Evolutionary conservation across 2,113 vertebrate species (phyloP).

Genomic region (Rhinopomastus cyanomelas): DNA sequence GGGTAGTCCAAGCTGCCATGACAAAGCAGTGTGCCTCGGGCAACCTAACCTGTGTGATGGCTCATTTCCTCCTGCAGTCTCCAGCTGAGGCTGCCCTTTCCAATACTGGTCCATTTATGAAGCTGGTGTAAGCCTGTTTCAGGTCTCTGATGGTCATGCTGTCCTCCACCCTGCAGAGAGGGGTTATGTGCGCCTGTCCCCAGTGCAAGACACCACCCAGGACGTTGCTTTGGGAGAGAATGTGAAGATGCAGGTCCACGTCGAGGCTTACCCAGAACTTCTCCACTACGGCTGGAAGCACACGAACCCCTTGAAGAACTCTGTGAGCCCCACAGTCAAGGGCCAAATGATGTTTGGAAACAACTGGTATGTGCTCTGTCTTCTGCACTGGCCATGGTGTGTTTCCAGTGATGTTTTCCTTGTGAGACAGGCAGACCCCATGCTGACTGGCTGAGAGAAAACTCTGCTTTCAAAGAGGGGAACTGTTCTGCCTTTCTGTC

Average conservation of each 20-base stretch:
- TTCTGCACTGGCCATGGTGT: background rate
- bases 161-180: slow-evolving; percentile 76
- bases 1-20: background rate
- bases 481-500: background rate
- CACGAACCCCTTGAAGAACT: slow-evolving; percentile 24
- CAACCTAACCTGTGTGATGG: background rate
- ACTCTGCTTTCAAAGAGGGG: background rate
- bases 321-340: background rate
- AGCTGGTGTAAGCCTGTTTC: background rate
- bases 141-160: background rate
- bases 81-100: background rate
- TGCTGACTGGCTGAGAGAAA: background rate
- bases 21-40: background rate
- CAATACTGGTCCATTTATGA: background rate
- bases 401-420: background rate
- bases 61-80: background rate
- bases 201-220: slow-evolving; percentile 73
- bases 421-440: background rate
- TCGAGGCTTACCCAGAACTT: slow-evolving; percentile 87
- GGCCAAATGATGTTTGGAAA: background rate
- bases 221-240: slow-evolving; percentile 78
- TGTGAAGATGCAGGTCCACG: slow-evolving; percentile 76
- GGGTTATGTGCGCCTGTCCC: slow-evolving; percentile 81
- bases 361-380: slow-evolving; percentile 25
- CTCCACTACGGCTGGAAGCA: slow-evolving; percentile 77